phyloP scores from a whole-genome alignment of 1,140 invertebrate species.

The Parasteatoda tepidariorum region DNA sequence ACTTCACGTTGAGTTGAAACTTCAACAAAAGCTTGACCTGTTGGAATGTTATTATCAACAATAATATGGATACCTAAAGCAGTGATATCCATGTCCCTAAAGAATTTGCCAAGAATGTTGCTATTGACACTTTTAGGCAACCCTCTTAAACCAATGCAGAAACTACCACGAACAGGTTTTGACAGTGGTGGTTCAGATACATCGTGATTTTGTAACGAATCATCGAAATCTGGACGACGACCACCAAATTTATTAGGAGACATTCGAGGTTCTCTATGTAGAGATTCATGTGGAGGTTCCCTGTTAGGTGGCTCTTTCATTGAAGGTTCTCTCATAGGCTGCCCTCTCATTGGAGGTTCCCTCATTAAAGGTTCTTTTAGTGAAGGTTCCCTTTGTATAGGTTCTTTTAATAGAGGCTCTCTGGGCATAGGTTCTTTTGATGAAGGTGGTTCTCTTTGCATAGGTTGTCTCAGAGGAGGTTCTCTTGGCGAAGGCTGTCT shows the following conservation, averaged over 20 bases:
- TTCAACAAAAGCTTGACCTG: conserved; percentile 88
- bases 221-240: neutral
- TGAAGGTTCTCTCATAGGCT: neutral
- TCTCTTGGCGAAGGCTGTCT: too few species aligned
- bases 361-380: too few species aligned
- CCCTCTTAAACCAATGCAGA: conserved; percentile 80
- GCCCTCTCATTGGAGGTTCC: neutral
- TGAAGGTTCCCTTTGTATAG: too few species aligned
- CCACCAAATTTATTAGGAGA: neutral
- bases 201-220: neutral
- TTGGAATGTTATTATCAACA: conserved; percentile 77
- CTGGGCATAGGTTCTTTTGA: too few species aligned
- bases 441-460: neutral
- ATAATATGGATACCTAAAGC: conserved; percentile 83
- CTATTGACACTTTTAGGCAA: conserved; percentile 80
- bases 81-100: conserved; percentile 79
- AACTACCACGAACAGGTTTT: neutral
- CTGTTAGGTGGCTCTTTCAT: neutral
- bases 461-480: neutral
- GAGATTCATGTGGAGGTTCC: neutral
- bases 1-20: conserved; percentile 79
- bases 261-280: neutral
- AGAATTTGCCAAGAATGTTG: conserved; percentile 83
- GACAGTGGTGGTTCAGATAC: neutral
- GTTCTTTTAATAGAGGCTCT: too few species aligned